These are phyloP conservation scores for Amphiduros pacificus DNA, from an alignment of 2,888 invertebrate species.

Conservation along the genomic window DNA sequence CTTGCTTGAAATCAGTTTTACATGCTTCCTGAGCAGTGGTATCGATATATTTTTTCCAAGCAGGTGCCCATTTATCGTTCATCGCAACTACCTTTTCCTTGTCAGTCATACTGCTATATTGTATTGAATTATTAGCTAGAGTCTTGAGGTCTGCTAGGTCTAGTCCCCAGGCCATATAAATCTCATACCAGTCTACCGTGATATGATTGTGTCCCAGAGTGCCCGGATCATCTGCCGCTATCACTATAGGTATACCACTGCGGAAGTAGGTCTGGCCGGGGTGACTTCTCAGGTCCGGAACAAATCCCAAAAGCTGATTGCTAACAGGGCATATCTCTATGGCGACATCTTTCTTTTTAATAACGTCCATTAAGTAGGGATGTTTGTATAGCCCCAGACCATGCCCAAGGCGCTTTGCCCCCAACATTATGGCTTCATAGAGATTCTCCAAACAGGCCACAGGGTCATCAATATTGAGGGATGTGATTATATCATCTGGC, in stretches of 20 bases:
- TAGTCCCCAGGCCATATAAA: conserved; percentile 36
- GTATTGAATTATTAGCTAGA: conserved; percentile 32
- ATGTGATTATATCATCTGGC: conserved; percentile 30
- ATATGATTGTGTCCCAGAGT: conserved; percentile 36
- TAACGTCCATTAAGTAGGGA: conserved; percentile 28
- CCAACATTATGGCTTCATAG: conserved; percentile 33
- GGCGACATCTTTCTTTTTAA: conserved; percentile 25
- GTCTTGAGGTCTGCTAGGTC: conserved; percentile 33
- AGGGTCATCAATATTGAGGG: conserved; percentile 16
- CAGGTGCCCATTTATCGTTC: conserved; percentile 28
- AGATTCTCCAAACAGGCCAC: conserved; percentile 32
- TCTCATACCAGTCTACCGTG: conserved; percentile 36
- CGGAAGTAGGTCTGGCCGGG: conserved; percentile 30
- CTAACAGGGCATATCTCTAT: conserved; percentile 33
- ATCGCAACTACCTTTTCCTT: conserved; percentile 26
- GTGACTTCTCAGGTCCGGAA: conserved; percentile 34
- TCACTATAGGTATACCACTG: conserved; percentile 31
- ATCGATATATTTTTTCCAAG: conserved; percentile 30
- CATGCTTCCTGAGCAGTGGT: conserved; percentile 25
- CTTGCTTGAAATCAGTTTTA: conserved; percentile 1
- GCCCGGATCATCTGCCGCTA: conserved; percentile 37
- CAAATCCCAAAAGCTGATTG: conserved; percentile 35
- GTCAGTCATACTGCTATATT: conserved; percentile 28
- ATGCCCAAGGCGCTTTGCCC: conserved; percentile 33
- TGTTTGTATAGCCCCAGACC: conserved; percentile 32